These are phyloP conservation scores for Campoletis raptor DNA, from an alignment of 2,888 invertebrate genomes.

Conservation along the genomic window DNA sequence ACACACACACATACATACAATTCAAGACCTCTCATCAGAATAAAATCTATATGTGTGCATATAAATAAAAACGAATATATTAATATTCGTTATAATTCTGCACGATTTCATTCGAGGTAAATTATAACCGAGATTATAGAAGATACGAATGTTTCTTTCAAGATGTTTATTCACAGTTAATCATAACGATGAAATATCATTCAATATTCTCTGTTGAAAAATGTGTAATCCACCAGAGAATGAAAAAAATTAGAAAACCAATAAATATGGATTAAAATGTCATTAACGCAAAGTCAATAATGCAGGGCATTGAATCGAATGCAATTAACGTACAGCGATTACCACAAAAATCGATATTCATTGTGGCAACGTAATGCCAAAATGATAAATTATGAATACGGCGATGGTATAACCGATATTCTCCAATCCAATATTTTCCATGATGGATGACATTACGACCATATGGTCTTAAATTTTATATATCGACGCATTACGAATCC, in stretches of 20 bases:
- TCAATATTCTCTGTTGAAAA: neutral
- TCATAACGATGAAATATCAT: neutral
- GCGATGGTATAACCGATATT: conserved; percentile 7
- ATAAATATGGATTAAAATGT: conserved; percentile 14
- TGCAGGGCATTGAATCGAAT: conserved; percentile 18
- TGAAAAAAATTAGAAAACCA: neutral
- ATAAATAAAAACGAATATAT: neutral
- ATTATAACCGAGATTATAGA: neutral
- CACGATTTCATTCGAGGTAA: no score
- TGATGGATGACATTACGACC: conserved; percentile 1
- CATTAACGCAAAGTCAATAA: conserved; percentile 16
- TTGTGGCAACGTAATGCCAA: neutral
- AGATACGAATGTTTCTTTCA: neutral
- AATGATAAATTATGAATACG: conserved; percentile 25
- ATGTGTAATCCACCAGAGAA: neutral
- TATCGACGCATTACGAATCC: neutral
- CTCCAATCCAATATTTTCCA: conserved; percentile 24
- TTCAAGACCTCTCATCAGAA: neutral
- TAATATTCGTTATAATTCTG: no score
- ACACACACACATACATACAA: neutral
- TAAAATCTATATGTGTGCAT: neutral
- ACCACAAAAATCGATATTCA: conserved; percentile 23
- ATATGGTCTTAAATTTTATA: conserved; percentile 11
- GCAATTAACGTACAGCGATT: conserved; percentile 16
- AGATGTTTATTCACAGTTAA: neutral